Base-by-base conservation (phyloP, 2,113 vertebrate genomes). In the Sceloporus tristichus region DNA sequence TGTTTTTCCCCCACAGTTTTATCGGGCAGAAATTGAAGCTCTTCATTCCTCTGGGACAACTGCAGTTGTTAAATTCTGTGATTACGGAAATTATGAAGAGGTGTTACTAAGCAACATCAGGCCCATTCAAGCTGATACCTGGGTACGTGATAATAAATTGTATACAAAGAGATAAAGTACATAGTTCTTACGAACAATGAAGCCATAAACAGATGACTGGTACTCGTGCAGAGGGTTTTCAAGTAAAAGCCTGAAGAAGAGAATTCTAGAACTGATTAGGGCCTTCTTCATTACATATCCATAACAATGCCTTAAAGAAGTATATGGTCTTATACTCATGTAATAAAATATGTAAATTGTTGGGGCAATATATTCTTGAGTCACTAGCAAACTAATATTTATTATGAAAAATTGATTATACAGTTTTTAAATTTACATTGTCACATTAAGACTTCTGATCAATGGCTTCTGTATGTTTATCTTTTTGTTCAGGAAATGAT, bases 11-110 rank as follows among this genome's bases (percentile, higher is more conserved):
- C 25, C 9, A 34, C 95, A 99, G 99, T 99, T 99, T 96, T 99
- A 99, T 93, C 96, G 97, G 83, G 99, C 98, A 91, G 98, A 98
- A 96, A 97, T 99, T 90, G 98, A 99, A 95, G 99, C 98, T 70
- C 97, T 99, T 65, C 99, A 99, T 96, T 98, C 98, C 85, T 99
- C 99, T 23, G 98, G 98, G 91, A 98, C 98, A 91, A 99, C 99
- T 21, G 99, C 98, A 29, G 99, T 99, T 92, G 98, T 99, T 91
- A 98, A 98, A 62, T 99, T 99, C 95, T 97, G 97, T 87, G 99
- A 99, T 92, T 99, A 99, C 87, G 99, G 99, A 89, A 99, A 99
- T 97, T 99, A 99, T 48, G 99, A 99, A 97, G 99, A 99, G 93
- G 98, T 99, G 84, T 97, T 99, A 90, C 97, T 99, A 92, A 98